Conservation (phyloP, 1,140 invertebrate genomes). For the Eulimnadia texana region DNA sequence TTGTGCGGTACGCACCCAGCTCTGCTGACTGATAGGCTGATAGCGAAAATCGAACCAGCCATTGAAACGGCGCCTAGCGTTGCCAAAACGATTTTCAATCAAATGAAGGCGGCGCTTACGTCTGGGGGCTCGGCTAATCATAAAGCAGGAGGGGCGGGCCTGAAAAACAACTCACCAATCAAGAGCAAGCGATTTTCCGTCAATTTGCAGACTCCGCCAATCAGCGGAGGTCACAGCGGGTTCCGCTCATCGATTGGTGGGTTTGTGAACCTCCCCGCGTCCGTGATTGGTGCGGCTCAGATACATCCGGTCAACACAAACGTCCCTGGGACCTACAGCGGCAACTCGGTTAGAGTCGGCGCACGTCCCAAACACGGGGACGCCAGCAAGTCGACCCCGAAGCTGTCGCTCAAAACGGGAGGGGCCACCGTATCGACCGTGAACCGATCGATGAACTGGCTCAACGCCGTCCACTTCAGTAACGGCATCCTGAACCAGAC, state of each 20-base stretch:
- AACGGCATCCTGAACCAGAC: conserved; percentile 9
- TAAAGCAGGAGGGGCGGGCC: neutral
- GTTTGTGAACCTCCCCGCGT: conserved; percentile 1
- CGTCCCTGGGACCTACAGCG: neutral
- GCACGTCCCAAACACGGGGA: conserved; percentile 44
- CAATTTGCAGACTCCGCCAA: neutral
- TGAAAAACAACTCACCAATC: neutral
- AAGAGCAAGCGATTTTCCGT: neutral
- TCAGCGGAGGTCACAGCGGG: neutral
- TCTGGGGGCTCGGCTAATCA: neutral
- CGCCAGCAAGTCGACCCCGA: conserved; percentile 22
- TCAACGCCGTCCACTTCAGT: conserved; percentile 40
- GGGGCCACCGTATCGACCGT: conserved; percentile 31
- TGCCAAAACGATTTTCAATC: conserved; percentile 32
- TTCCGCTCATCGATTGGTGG: neutral
- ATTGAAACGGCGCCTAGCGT: conserved; percentile 32
- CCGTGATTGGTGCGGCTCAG: neutral
- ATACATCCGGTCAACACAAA: neutral
- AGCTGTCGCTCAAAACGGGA: neutral
- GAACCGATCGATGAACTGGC: conserved; percentile 48
- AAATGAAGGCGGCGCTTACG: conserved; percentile 24
- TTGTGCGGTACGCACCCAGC: conserved; percentile 59
- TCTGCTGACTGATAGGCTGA: conserved; percentile 57
- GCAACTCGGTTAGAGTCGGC: conserved; percentile 26
- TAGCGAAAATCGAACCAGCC: conserved; percentile 49